Percentiles rank a stretch among this genome's conserved stretches.
Evolutionary conservation across 2,113 vertebrate genomes (phyloP).

Genomic region (Trachemys scripta): DNA sequence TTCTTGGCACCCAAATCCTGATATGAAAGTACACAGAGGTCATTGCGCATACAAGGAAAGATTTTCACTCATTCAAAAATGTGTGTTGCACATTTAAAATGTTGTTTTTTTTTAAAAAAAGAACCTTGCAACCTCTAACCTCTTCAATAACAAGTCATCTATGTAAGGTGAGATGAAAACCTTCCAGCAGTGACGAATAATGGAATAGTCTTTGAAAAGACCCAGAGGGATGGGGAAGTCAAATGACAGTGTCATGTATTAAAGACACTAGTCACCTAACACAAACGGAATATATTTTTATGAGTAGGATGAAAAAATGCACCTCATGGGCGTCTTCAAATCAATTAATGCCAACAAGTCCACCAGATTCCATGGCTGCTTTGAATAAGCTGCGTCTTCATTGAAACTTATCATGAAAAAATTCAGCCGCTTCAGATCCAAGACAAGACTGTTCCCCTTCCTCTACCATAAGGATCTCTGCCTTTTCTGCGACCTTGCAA

Average conservation of each 20-base stretch:
- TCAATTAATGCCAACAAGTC: not conserved
- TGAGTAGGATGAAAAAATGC: not conserved
- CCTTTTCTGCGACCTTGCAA: slow-evolving; percentile 8
- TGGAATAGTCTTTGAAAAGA: not conserved
- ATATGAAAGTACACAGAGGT: not conserved
- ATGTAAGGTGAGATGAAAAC: not conserved
- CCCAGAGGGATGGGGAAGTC: not conserved
- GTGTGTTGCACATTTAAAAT: not conserved
- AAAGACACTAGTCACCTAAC: not conserved
- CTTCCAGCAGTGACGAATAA: not conserved
- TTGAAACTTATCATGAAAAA: not conserved
- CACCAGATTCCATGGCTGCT: not conserved
- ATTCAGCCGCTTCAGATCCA: not conserved
- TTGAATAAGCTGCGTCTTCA: not conserved
- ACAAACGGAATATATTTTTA: not conserved
- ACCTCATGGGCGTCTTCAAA: not conserved
- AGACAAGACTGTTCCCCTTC: not conserved
- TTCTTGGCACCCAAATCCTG: not conserved
- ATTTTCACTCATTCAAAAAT: not conserved
- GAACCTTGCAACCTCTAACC: not conserved
- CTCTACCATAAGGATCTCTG: not conserved
- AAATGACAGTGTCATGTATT: not conserved
- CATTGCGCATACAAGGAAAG: not conserved
- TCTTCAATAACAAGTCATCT: not conserved
- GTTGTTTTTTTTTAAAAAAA: not conserved